Evolutionary conservation across 2,888 invertebrate genomes (phyloP).

Genomic region (Epirrhoe alternata): DNA sequence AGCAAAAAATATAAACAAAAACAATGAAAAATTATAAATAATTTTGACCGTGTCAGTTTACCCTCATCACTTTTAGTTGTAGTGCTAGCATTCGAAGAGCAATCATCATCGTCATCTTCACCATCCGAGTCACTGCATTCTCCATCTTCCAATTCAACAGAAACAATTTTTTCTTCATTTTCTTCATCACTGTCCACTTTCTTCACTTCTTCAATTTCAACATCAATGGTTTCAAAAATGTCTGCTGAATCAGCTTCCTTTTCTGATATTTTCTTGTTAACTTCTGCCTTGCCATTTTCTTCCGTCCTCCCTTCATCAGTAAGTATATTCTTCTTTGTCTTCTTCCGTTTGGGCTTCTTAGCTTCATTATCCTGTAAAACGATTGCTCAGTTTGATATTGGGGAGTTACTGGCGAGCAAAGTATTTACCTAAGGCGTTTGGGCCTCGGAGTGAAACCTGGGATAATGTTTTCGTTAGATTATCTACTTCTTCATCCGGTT

Average conservation of each 20-base stretch:
- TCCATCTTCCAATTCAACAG: conserved; percentile 83
- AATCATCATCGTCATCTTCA: conserved; percentile 58
- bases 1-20: neutral
- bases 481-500: conserved; percentile 70
- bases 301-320: conserved; percentile 31
- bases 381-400: conserved; percentile 74
- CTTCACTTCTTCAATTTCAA: conserved; percentile 11
- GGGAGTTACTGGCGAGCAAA: conserved; percentile 63
- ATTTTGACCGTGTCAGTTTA: conserved; percentile 49
- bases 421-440: conserved; percentile 82
- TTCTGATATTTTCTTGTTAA: neutral
- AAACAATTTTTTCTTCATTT: conserved; percentile 20
- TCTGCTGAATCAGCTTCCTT: conserved; percentile 7
- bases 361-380: conserved; percentile 78
- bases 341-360: conserved; percentile 61
- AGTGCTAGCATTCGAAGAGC: conserved; percentile 65
- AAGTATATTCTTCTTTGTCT: conserved; percentile 44
- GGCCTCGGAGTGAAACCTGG: conserved; percentile 80
- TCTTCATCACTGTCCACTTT: conserved; percentile 17
- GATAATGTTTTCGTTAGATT: conserved; percentile 80
- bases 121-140: conserved; percentile 86
- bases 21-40: neutral
- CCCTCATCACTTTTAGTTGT: conserved; percentile 79
- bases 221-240: conserved; percentile 33
- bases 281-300: conserved; percentile 11